These are phyloP conservation scores for Enteromius paludinosus DNA, from an alignment of 2,797 vertebrate species.

Conservation along the genomic window DNA sequence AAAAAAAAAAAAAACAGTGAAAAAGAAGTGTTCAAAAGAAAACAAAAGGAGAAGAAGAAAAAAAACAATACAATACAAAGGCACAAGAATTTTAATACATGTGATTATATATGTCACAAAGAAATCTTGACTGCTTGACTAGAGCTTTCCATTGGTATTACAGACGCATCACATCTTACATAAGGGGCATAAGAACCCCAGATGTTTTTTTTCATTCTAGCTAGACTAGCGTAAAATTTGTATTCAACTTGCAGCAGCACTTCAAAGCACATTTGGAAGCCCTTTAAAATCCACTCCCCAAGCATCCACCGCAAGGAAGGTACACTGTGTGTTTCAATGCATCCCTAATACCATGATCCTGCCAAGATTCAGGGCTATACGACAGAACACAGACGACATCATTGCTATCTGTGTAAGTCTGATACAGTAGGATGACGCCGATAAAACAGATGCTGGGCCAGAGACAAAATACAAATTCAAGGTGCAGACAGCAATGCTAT, in stretches of 20 bases:
- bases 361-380: background rate
- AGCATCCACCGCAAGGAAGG: conserved; percentile 18
- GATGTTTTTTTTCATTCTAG: background rate
- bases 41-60: background rate
- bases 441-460: conserved; percentile 6
- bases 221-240: conserved; percentile 11
- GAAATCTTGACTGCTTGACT: background rate
- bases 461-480: conserved; percentile 13
- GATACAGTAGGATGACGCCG: background rate
- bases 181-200: background rate
- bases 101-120: background rate
- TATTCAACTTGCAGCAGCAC: conserved; percentile 29
- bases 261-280: conserved; percentile 23
- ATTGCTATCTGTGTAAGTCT: background rate
- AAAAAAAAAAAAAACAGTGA: background rate
- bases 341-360: background rate
- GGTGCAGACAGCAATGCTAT: background rate
- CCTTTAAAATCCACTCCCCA: conserved; percentile 19
- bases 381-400: conserved; percentile 25
- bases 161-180: background rate
- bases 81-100: background rate
- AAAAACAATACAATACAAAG: background rate
- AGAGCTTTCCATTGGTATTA: background rate
- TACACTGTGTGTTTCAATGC: conserved; percentile 11
- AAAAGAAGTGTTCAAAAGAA: background rate